phyloP scores from a whole-genome alignment of 2,888 invertebrate genomes.

The Sclerodermus sp. region DNA sequence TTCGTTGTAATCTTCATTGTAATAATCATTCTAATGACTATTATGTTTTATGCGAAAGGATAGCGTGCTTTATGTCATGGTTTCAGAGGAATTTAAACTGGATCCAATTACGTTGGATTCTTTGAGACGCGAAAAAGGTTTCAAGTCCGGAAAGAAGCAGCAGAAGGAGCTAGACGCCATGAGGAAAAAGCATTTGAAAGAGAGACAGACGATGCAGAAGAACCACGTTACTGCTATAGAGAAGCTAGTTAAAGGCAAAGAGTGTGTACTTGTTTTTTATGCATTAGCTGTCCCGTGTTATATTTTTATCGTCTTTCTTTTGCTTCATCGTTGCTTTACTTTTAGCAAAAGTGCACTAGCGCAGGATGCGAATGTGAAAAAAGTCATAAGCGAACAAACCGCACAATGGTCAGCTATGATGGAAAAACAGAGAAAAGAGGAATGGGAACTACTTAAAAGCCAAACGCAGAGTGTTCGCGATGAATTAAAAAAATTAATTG shows the following conservation, averaged over 20 bases:
- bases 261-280: slow-evolving; percentile 48
- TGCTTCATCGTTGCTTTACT: slow-evolving; percentile 5
- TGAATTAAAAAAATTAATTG: slow-evolving; percentile 61
- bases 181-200: slow-evolving; percentile 66
- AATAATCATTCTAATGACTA: no score
- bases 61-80: no score
- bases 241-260: slow-evolving; percentile 64
- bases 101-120: slow-evolving; percentile 60
- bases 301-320: no score
- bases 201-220: slow-evolving; percentile 64
- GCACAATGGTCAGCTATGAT: slow-evolving; percentile 68
- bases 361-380: slow-evolving; percentile 53
- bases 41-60: no score
- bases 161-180: slow-evolving; percentile 66
- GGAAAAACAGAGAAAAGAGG: slow-evolving; percentile 60
- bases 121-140: slow-evolving; percentile 61
- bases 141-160: slow-evolving; percentile 61
- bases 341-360: slow-evolving; percentile 52
- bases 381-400: slow-evolving; percentile 65
- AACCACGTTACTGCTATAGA: slow-evolving; percentile 63
- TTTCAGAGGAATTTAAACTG: slow-evolving; percentile 45
- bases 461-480: slow-evolving; percentile 63
- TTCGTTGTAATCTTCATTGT: no score
- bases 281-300: no score
- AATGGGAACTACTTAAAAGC: slow-evolving; percentile 64